These are phyloP conservation scores for Sebastes vulpes DNA, from an alignment of 2,797 vertebrate genomes.

Conservation along the genomic window DNA sequence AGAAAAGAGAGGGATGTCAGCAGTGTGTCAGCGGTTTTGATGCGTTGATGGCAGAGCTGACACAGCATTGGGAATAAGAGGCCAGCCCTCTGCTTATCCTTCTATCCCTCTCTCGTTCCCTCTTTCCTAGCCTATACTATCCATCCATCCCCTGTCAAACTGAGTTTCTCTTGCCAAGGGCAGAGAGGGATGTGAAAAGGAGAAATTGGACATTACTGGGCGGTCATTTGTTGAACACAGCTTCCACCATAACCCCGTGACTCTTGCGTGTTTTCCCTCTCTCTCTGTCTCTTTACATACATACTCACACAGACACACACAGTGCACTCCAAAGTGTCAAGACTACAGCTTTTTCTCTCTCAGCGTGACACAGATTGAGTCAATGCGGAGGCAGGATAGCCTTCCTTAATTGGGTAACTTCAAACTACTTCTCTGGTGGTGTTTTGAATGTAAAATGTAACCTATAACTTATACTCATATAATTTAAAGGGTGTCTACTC, in stretches of 20 bases:
- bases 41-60: constrained; percentile 69
- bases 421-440: not conserved
- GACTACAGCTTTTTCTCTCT: not conserved
- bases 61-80: constrained; percentile 67
- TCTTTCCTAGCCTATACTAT: constrained; percentile 21
- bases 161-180: constrained; percentile 27
- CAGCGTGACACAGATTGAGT: not conserved
- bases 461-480: not conserved
- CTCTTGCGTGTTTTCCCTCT: not conserved
- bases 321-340: not conserved
- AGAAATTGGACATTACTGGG: constrained; percentile 4
- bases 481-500: not conserved
- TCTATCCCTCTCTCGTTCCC: constrained; percentile 16
- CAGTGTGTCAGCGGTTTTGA: constrained; percentile 74
- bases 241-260: not conserved
- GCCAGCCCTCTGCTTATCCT: constrained; percentile 54
- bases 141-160: constrained; percentile 49
- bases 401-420: not conserved
- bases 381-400: not conserved
- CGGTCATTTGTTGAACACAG: constrained; percentile 1
- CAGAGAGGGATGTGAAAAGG: constrained; percentile 6
- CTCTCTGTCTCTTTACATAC: not conserved
- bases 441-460: not conserved
- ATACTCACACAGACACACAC: not conserved
- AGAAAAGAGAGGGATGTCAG: constrained; percentile 54